phyloP scores from a whole-genome alignment of 2,888 invertebrate genomes.

The Pollenia angustigena region DNA sequence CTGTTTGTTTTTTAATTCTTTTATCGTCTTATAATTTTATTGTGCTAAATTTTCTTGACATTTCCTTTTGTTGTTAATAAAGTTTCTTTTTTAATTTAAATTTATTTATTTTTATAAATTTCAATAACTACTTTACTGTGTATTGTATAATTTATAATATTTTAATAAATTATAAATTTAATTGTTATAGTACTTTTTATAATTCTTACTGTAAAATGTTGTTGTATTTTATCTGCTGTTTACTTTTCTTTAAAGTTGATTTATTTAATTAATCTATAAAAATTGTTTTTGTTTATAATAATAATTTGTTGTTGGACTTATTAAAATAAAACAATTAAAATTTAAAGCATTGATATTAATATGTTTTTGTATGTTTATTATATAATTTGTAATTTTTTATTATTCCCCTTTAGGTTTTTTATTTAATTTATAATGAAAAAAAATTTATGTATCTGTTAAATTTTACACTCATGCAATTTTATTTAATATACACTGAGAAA shows the following conservation, averaged over 20 bases:
- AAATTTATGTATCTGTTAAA: conserved; percentile 7
- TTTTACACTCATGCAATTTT: conserved; percentile 69
- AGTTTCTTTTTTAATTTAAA: conserved; percentile 23
- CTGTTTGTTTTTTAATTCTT: conserved; percentile 29
- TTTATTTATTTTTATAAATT: conserved; percentile 22
- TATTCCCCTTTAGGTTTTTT: conserved; percentile 9
- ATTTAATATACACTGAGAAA: conserved; percentile 50
- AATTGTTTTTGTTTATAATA: conserved; percentile 30
- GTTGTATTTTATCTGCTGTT: conserved; percentile 11
- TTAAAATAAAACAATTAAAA: conserved; percentile 9
- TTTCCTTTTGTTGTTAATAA: conserved; percentile 35
- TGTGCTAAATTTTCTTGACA: conserved; percentile 70
- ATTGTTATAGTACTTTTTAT: background rate
- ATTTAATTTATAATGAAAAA: conserved; percentile 8
- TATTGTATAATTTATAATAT: conserved; percentile 31
- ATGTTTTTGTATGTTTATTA: conserved; percentile 1
- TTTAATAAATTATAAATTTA: conserved; percentile 45
- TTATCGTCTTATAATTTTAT: conserved; percentile 60
- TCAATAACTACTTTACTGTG: conserved; percentile 54
- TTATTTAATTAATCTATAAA: conserved; percentile 29
- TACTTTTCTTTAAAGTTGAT: background rate
- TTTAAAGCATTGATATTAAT: background rate
- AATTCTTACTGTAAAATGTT: background rate
- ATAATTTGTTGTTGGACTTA: background rate
- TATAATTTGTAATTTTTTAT: conserved; percentile 23